phyloP scores from a whole-genome alignment of 2,113 vertebrate species.

The Prunella fulvescens region DNA sequence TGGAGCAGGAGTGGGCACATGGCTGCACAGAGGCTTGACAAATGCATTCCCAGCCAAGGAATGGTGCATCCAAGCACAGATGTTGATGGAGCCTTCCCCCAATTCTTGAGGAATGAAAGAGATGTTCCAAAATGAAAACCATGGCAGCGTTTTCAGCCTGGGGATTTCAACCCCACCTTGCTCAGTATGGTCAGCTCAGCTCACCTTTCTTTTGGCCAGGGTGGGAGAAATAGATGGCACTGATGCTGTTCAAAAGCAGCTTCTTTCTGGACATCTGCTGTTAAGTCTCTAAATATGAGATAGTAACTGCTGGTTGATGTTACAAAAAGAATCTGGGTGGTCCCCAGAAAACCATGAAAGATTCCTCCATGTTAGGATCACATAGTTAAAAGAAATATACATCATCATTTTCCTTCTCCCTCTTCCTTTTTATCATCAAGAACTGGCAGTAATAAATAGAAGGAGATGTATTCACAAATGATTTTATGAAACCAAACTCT shows the following conservation, averaged over 20 bases:
- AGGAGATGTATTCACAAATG: neutral
- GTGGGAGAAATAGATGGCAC: neutral
- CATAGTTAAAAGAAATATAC: neutral
- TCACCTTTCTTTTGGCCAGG: neutral
- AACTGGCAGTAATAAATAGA: neutral
- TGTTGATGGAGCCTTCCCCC: neutral
- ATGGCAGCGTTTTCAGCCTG: neutral
- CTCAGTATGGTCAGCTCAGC: neutral
- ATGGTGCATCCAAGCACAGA: neutral
- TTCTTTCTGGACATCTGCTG: neutral
- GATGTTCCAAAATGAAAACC: neutral
- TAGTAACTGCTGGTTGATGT: neutral
- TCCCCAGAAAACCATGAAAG: neutral
- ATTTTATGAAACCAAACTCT: neutral
- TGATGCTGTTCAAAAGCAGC: neutral
- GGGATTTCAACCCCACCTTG: neutral
- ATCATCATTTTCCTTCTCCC: neutral
- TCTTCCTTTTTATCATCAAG: constrained; percentile 26
- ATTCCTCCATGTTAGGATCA: neutral
- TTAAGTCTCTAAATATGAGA: neutral
- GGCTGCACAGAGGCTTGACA: neutral
- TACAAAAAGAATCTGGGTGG: neutral
- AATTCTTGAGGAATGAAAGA: accelerated
- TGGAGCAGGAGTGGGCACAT: neutral
- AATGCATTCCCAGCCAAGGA: neutral